These are phyloP conservation scores for Lamellibrachia satsuma DNA, from an alignment of 2,888 invertebrate species.

Conservation along the genomic window DNA sequence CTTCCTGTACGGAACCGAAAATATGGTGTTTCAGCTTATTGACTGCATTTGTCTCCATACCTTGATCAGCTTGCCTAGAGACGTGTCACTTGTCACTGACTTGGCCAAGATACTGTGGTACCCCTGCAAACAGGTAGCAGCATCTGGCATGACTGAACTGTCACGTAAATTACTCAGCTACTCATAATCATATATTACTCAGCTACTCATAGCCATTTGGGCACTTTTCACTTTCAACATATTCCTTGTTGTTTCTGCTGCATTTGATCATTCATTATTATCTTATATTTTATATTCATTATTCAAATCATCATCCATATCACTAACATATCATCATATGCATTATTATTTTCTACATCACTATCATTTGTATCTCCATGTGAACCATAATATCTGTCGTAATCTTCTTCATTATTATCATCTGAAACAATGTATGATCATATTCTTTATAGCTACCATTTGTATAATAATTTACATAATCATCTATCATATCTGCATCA, in stretches of 20 bases:
- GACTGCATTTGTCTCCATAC: slow-evolving; percentile 39
- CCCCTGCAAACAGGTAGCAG: slow-evolving; percentile 46
- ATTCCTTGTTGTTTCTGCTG: no score
- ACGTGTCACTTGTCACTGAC: slow-evolving; percentile 57
- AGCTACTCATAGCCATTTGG: not conserved
- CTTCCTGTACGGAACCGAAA: no score
- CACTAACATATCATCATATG: not conserved
- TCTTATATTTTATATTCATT: not conserved
- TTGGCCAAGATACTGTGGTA: slow-evolving; percentile 60
- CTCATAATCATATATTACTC: not conserved
- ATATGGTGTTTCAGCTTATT: not conserved
- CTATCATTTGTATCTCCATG: not conserved
- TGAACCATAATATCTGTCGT: no score
- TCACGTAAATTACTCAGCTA: not conserved
- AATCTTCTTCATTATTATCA: no score
- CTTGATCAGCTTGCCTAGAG: slow-evolving; percentile 53
- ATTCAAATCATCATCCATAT: not conserved
- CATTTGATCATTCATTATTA: not conserved
- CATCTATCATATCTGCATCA: not conserved
- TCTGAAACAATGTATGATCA: no score
- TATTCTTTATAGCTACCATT: no score
- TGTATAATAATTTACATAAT: no score
- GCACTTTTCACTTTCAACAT: no score
- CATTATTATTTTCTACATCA: not conserved
- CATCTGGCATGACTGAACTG: not conserved